These are phyloP conservation scores for Bubo blakistoni DNA, from an alignment of 2,113 vertebrate genomes.

Conservation along the genomic window DNA sequence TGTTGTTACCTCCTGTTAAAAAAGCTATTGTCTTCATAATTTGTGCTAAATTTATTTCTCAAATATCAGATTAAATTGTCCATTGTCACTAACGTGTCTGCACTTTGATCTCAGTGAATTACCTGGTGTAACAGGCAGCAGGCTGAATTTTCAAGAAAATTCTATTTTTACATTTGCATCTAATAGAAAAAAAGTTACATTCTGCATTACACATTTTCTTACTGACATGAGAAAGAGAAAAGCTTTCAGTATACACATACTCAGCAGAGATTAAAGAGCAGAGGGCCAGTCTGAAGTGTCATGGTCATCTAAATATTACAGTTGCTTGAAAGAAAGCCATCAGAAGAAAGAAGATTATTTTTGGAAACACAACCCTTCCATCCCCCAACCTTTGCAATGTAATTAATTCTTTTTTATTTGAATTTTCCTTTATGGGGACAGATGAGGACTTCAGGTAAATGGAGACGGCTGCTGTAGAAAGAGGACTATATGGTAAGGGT, in stretches of 20 bases:
- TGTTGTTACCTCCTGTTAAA: background rate
- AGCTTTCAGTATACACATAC: background rate
- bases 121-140: background rate
- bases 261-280: background rate
- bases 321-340: background rate
- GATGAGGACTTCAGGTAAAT: background rate
- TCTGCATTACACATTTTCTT: background rate
- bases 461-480: background rate
- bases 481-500: background rate
- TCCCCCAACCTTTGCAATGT: background rate
- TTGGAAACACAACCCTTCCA: background rate
- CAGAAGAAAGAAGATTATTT: background rate
- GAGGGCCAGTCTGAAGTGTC: background rate
- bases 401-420: background rate
- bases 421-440: background rate
- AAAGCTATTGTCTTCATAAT: background rate
- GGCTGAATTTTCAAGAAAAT: background rate
- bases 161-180: background rate
- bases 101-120: conserved; percentile 44
- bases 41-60: background rate
- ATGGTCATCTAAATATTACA: background rate
- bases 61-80: conserved; percentile 21
- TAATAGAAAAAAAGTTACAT: background rate
- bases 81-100: background rate
- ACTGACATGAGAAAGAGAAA: background rate